A percentile compares a stretch with the other conserved stretches of the same genome.
Conservation (phyloP, 2,888 invertebrate species). For the Colostygia pectinataria region DNA sequence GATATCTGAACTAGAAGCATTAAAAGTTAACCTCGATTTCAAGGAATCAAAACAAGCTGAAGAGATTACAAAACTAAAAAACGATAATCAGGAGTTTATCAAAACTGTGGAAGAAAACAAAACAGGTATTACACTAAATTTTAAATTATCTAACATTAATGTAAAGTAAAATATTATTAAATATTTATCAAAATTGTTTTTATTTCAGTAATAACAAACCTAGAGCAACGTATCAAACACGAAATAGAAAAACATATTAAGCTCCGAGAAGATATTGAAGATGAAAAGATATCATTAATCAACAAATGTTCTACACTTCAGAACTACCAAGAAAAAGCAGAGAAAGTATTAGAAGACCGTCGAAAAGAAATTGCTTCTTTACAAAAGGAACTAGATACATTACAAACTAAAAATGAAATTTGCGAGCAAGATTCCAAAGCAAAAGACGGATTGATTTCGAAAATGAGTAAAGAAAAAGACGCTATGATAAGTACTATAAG, state of each 20-base stretch:
- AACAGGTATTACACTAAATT: slow-evolving; percentile 40
- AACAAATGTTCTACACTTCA: slow-evolving; percentile 55
- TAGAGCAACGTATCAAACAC: slow-evolving; percentile 49
- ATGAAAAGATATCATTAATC: slow-evolving; percentile 46
- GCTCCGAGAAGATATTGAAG: slow-evolving; percentile 39
- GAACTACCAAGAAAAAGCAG: slow-evolving; percentile 55
- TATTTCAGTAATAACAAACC: slow-evolving; percentile 53
- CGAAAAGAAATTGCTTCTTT: slow-evolving; percentile 47
- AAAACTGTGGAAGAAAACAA: slow-evolving; percentile 46
- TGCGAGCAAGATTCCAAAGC: slow-evolving; percentile 44
- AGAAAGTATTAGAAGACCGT: slow-evolving; percentile 49
- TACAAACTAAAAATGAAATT: slow-evolving; percentile 37
- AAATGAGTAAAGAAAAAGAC: slow-evolving; percentile 47
- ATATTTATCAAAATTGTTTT: neutral
- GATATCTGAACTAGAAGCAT: slow-evolving; percentile 24
- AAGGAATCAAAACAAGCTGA: slow-evolving; percentile 21
- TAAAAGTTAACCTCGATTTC: slow-evolving; percentile 23
- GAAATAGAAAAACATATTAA: slow-evolving; percentile 46
- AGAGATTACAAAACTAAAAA: slow-evolving; percentile 26
- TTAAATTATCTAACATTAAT: neutral
- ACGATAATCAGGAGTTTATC: slow-evolving; percentile 38
- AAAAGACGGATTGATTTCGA: slow-evolving; percentile 36
- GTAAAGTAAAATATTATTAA: neutral
- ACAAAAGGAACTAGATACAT: slow-evolving; percentile 41
- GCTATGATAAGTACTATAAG: slow-evolving; percentile 45